These are phyloP conservation scores for Watsonalla cultraria DNA, from an alignment of 2,888 invertebrate species.

Conservation along the genomic window DNA sequence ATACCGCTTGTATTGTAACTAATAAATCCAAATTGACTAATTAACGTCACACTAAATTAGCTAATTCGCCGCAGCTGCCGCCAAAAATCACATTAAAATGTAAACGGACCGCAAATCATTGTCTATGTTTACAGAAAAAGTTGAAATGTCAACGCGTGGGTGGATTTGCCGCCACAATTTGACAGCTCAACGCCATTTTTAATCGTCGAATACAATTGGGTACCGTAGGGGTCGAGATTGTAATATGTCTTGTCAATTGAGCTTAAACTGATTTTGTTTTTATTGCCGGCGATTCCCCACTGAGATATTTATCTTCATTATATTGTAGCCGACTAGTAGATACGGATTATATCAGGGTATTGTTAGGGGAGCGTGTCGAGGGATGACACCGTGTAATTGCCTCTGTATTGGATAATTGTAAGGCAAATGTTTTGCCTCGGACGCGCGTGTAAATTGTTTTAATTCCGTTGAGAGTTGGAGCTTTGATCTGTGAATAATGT, in stretches of 20 bases:
- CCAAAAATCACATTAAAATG: slow-evolving; percentile 16
- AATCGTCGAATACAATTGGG: slow-evolving; percentile 29
- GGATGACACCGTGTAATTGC: slow-evolving; percentile 65
- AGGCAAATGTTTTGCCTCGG: slow-evolving; percentile 48
- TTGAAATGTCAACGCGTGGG: slow-evolving; percentile 50
- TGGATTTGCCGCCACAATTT: slow-evolving; percentile 52
- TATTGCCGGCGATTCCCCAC: slow-evolving; percentile 61
- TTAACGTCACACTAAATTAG: slow-evolving; percentile 36
- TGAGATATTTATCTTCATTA: slow-evolving; percentile 75
- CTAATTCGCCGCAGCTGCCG: slow-evolving; percentile 39
- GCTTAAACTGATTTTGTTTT: slow-evolving; percentile 73
- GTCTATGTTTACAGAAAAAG: slow-evolving; percentile 43
- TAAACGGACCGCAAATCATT: slow-evolving; percentile 28
- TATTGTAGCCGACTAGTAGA: slow-evolving; percentile 57
- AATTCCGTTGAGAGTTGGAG: slow-evolving; percentile 39
- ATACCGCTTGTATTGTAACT: slow-evolving; percentile 9
- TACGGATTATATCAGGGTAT: slow-evolving; percentile 69
- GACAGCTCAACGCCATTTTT: slow-evolving; percentile 50
- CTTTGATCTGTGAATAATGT: slow-evolving; percentile 26
- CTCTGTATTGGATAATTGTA: slow-evolving; percentile 68
- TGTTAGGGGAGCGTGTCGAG: slow-evolving; percentile 51
- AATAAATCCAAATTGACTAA: slow-evolving; percentile 40
- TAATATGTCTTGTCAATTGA: slow-evolving; percentile 69
- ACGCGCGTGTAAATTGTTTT: slow-evolving; percentile 48
- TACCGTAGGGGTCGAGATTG: slow-evolving; percentile 33